Base-by-base conservation (phyloP, 2,797 vertebrate genomes). In the Adelosebastes latens region DNA sequence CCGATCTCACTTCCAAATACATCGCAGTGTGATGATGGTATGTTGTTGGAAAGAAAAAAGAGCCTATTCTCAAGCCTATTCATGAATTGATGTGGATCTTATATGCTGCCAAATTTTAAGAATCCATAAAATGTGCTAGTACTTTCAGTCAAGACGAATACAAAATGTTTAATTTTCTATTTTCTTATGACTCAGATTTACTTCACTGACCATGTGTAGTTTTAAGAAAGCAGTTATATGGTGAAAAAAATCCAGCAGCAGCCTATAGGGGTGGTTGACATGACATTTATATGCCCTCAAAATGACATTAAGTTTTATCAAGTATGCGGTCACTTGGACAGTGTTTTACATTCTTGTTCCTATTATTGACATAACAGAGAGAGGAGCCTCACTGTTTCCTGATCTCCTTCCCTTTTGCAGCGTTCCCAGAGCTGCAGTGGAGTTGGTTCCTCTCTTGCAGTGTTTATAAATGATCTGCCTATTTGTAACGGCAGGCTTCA, bases 321-420 rank as follows among this genome's bases (percentile, higher is more conserved):
- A 16, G 27, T 52, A 16, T 16, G 34, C 14, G 13, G 46, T 27
- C 49, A 22, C 11, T 32, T 34, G n/a, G 12, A 67, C 32, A 9
- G 52, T n/a, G 58, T 77, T 72, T 82, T 58, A 53, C 39, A 60
- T 71, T 76, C 42, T 61, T 64, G 68, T 64, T 16, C 68, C 27
- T 14, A 18, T 4, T 77, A 20, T 77, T 72, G 56, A 72, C 69
- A 34, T 13, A 66, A 68, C 69, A 31, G 63, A 77, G 42, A 72
- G 42, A 72, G 25, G 59, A 78, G 70, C 20, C 14, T 58, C 11
- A 4, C 8, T 4, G 39, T 67, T 66, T 82, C 69, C 63, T 36
- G 8, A 14, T 22, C 31, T 58, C 2, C 29, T 58, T 75, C 39
- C 66, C 22, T 59, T 60, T 22, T 52, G 34, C n/a, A 49, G 25